These are phyloP conservation scores for Enteromius mattozi DNA, from an alignment of 2,797 vertebrate genomes.

Conservation along the genomic window DNA sequence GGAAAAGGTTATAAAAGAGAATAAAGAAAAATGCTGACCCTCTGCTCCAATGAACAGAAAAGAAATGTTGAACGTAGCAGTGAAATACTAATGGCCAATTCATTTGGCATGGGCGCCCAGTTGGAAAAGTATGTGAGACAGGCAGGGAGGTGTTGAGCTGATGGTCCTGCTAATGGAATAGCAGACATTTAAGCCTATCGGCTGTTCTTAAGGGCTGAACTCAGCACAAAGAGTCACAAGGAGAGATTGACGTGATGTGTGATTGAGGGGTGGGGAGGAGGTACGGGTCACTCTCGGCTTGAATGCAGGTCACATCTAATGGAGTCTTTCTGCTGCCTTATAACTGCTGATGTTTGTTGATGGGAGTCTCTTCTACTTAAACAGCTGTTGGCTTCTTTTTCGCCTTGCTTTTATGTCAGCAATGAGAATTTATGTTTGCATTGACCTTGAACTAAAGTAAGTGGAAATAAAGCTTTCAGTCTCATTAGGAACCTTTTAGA, in stretches of 20 bases:
- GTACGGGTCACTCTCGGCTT: slow-evolving; percentile 52
- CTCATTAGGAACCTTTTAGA: slow-evolving; percentile 6
- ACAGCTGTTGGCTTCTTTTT: slow-evolving; percentile 27
- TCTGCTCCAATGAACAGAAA: slow-evolving; percentile 58
- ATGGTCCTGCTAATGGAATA: slow-evolving; percentile 59
- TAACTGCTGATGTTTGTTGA: slow-evolving; percentile 21
- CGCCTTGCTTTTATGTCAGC: slow-evolving; percentile 12
- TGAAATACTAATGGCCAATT: slow-evolving; percentile 66
- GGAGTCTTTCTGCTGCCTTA: slow-evolving; percentile 19
- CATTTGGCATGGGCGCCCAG: slow-evolving; percentile 63
- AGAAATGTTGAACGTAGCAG: slow-evolving; percentile 65
- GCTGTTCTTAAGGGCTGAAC: slow-evolving; percentile 53
- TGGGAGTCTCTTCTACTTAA: slow-evolving; percentile 24
- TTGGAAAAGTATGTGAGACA: slow-evolving; percentile 65
- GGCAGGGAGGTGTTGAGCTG: slow-evolving; percentile 58
- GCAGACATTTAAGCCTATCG: slow-evolving; percentile 66
- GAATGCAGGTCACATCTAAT: slow-evolving; percentile 48
- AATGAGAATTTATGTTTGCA: slow-evolving; percentile 35
- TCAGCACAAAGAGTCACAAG: slow-evolving; percentile 48
- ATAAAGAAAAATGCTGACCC: slow-evolving; percentile 65
- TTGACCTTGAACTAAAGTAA: slow-evolving; percentile 31
- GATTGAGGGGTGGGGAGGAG: slow-evolving; percentile 42
- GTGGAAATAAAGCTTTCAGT: slow-evolving; percentile 17
- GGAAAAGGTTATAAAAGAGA: slow-evolving; percentile 22
- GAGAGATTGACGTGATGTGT: slow-evolving; percentile 33